Evolutionary conservation across 2,797 vertebrate species (phyloP).

Genomic region (Mormyrops boulengeri): DNA sequence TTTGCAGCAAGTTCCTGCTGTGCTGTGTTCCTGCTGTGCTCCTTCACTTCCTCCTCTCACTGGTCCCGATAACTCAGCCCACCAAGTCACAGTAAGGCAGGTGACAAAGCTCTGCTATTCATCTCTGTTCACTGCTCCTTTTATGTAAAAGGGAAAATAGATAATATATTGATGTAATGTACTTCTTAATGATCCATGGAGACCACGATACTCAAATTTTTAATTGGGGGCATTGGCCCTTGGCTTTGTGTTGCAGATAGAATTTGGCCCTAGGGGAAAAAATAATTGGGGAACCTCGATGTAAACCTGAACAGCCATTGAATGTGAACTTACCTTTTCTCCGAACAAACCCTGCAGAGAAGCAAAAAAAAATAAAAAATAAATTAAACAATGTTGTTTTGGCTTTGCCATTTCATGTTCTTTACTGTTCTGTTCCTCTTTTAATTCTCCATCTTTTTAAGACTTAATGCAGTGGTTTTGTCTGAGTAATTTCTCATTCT

Average conservation of each 20-base stretch:
- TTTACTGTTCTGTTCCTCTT: not conserved
- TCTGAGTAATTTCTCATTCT: not conserved
- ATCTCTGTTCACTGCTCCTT: not conserved
- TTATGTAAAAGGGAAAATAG: not conserved
- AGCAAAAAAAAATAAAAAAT: constrained; percentile 34
- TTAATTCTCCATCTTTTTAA: not conserved
- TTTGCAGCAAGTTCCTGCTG: not conserved
- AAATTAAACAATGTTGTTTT: not conserved
- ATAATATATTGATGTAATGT: not conserved
- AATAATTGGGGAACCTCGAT: not conserved
- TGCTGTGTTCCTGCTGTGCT: not conserved
- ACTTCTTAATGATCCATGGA: not conserved
- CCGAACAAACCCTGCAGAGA: constrained; percentile 68
- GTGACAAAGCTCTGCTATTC: not conserved
- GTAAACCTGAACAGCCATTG: not conserved
- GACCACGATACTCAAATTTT: not conserved
- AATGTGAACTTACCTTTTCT: constrained; percentile 62
- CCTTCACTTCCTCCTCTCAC: not conserved
- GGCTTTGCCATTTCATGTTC: not conserved
- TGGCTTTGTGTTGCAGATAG: not conserved
- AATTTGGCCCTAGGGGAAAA: not conserved
- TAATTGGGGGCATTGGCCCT: not conserved
- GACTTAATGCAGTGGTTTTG: not conserved
- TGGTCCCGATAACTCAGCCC: not conserved
- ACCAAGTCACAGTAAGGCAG: not conserved